phyloP scores from a whole-genome alignment of 1,140 invertebrate species.

The Chymomyza costata region DNA sequence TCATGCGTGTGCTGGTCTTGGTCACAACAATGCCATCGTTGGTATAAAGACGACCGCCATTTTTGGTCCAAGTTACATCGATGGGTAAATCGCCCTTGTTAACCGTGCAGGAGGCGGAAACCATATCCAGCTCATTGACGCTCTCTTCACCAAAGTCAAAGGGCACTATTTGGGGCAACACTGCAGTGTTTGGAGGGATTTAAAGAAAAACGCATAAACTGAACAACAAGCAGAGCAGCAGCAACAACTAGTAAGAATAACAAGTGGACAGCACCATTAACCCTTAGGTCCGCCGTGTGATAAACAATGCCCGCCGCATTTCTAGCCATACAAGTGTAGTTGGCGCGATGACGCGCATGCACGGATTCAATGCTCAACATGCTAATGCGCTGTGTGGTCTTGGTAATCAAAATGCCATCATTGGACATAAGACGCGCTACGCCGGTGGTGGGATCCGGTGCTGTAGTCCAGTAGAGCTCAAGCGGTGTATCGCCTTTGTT shows the following conservation, averaged over 20 bases:
- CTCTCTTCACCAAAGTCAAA: slow-evolving; percentile 82
- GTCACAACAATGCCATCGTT: slow-evolving; percentile 77
- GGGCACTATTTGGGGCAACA: slow-evolving; percentile 68
- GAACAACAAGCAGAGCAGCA: slow-evolving; percentile 18
- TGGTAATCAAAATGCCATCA: slow-evolving; percentile 77
- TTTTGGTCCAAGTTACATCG: slow-evolving; percentile 82
- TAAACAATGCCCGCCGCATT: slow-evolving; percentile 85
- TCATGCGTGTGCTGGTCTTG: slow-evolving; percentile 80
- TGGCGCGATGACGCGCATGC: slow-evolving; percentile 80
- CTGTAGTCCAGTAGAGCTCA: slow-evolving; percentile 82
- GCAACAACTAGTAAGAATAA: slow-evolving; percentile 1
- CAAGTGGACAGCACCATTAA: too few species aligned
- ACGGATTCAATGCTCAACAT: slow-evolving; percentile 82
- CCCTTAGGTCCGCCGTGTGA: slow-evolving; percentile 81
- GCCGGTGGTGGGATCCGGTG: slow-evolving; percentile 60
- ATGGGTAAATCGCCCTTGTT: slow-evolving; percentile 89
- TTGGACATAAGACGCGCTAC: slow-evolving; percentile 62
- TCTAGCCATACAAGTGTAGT: slow-evolving; percentile 84
- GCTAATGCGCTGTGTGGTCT: slow-evolving; percentile 81
- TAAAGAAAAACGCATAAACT: slow-evolving; percentile 19
- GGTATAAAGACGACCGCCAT: slow-evolving; percentile 66
- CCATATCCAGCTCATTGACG: slow-evolving; percentile 81
- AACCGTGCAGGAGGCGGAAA: slow-evolving; percentile 84
- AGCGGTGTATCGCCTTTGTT: slow-evolving; percentile 90
- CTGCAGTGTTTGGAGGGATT: slow-evolving; percentile 8